A percentile compares a stretch with the other conserved stretches of the same genome.
Evolutionary conservation across 2,797 vertebrate genomes (phyloP).

Genomic region (Amblyraja radiata): DNA sequence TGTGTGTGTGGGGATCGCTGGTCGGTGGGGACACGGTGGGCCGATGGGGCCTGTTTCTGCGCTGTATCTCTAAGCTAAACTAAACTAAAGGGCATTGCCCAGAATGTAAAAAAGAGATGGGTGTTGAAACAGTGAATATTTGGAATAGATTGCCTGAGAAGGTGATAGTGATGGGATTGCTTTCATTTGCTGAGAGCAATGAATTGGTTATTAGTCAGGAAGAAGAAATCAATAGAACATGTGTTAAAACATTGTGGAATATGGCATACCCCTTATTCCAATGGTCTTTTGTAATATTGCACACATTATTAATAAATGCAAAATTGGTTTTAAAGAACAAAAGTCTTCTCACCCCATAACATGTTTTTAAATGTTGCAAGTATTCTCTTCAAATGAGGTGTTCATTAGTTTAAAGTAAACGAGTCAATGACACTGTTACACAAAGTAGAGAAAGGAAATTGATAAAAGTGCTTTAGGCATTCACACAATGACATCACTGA

Average conservation of each 20-base stretch:
- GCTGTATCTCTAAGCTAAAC: no score
- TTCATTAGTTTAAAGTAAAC: constrained; percentile 17
- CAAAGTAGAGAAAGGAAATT: background rate
- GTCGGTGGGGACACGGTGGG: no score
- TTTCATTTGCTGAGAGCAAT: background rate
- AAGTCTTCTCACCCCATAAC: background rate
- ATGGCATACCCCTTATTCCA: background rate
- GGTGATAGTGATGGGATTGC: background rate
- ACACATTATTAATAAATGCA: background rate
- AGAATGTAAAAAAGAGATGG: background rate
- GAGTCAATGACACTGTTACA: background rate
- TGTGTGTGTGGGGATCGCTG: no score
- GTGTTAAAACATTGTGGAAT: background rate
- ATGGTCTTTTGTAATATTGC: background rate
- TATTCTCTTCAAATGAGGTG: background rate
- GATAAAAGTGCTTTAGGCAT: background rate
- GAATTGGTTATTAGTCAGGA: background rate
- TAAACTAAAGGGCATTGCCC: background rate
- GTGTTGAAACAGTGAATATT: background rate
- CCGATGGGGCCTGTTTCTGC: no score
- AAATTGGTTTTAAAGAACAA: background rate
- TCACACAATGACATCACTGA: background rate
- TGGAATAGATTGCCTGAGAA: background rate
- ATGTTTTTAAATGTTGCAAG: background rate
- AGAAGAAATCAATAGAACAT: background rate